Evolutionary conservation across 2,888 invertebrate genomes (phyloP), one percentile per base, ranked within the genome.

Genomic region (Plemyria rubiginata): DNA sequence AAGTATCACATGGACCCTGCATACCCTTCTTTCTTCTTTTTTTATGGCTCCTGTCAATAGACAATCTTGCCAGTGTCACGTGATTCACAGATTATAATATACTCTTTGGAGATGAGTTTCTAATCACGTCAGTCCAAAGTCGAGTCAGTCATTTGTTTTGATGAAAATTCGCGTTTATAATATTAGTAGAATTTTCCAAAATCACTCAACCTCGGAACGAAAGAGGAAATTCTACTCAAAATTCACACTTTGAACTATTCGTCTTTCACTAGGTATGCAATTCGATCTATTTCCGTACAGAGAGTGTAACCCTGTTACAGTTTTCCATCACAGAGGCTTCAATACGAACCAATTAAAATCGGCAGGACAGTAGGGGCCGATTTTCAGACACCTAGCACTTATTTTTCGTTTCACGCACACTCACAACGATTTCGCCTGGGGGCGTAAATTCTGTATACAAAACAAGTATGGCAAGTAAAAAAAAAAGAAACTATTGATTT

Each of bases 311-410:
- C 50, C n/a, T 51, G 54, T 54, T 58, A 48, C 59, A 52, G 59
- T 60, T 59, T 64, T 56, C 56, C 43, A 38, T 48, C 41, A 55
- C 16, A 48, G 45, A 48, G 8, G 65, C 66, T 60, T 57, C 65
- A 68, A 65, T 70, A 65, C 68, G 65, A 73, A 75, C 73, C 80
- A 85, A 85, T 85, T 84, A 82, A 82, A 82, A 77, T 70, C 69
- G 67, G 54, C 62, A 72, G 72, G 75, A 76, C 73, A 73, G 74
- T 66, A 62, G 70, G 60, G 73, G 71, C 71, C 77, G 78, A 82
- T 83, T 80, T 81, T 78, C 76, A 76, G 74, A 74, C 73, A 74
- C 74, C 78, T 75, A 73, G 65, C 78, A 70, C 75, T 78, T 81
- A 79, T 80, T 83, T 82, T 81, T 82, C 75, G 66, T 71, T 77